These are phyloP conservation scores for Tenebrosternarchus preto DNA, from an alignment of 2,113 vertebrate species.

Conservation along the genomic window DNA sequence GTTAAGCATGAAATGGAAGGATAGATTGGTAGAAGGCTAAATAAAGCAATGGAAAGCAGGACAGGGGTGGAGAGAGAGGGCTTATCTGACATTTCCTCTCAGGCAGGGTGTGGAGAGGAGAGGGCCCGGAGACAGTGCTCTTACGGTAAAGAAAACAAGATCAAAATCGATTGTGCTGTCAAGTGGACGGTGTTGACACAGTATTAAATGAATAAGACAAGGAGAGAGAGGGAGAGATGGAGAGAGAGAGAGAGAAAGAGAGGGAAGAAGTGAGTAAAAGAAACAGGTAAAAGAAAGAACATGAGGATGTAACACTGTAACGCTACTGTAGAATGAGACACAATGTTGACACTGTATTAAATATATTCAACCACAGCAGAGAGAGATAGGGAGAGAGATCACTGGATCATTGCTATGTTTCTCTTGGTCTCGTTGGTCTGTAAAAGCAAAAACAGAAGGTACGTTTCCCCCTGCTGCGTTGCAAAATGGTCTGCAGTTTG, in stretches of 20 bases:
- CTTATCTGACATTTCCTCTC: conserved; percentile 58
- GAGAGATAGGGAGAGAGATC: neutral
- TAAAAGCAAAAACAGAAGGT: neutral
- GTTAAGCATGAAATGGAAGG: conserved; percentile 7
- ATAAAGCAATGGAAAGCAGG: conserved; percentile 11
- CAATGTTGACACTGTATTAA: conserved; percentile 7
- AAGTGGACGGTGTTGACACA: conserved; percentile 58
- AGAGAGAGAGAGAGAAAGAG: neutral
- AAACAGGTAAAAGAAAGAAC: neutral
- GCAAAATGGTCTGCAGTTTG: conserved; percentile 22
- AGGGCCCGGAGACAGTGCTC: conserved; percentile 44
- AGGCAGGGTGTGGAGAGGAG: conserved; percentile 40
- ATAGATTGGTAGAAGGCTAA: conserved; percentile 15
- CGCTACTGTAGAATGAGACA: conserved; percentile 26
- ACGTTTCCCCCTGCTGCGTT: neutral
- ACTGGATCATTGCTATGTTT: neutral
- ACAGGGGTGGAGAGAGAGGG: conserved; percentile 33
- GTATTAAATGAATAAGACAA: conserved; percentile 60
- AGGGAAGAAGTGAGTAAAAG: neutral
- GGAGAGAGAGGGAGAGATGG: conserved; percentile 28
- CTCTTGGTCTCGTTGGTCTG: conserved; percentile 17
- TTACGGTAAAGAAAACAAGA: conserved; percentile 63
- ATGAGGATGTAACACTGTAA: conserved; percentile 14
- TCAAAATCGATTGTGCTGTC: conserved; percentile 61
- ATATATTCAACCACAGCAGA: conserved; percentile 6